Evolutionary conservation across 2,797 vertebrate genomes (phyloP), one percentile per base, ranked within the genome.

Genomic region (Pteronotus mesoamericanus): DNA sequence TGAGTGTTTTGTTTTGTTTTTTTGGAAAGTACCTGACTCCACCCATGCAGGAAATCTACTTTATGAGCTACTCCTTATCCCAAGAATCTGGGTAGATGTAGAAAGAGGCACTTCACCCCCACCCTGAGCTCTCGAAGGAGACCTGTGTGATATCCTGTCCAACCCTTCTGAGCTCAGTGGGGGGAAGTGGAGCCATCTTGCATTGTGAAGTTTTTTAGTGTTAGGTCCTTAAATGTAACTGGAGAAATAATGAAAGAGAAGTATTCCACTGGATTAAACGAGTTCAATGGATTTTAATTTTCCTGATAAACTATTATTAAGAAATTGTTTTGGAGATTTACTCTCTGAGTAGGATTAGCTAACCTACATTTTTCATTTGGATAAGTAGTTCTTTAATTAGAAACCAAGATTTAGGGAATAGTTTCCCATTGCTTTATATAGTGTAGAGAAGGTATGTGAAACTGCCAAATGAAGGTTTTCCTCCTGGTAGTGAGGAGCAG

Each of bases 301-400:
- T 96, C 80, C 59, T 89, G 94, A 94, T 95, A 94, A 97, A 97
- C 97, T 98, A 48, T 98, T 97, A 97, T 97, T 97, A 97, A 97
- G 96, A 97, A 97, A 97, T 97, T 97, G 97, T 96, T 97, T 96
- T 93, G 92, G 94, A 97, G 97, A 97, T 97, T 97, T 97, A 87
- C 87, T 94, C 72, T 77, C 85, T 61, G 95, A 95, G 96, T 92
- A 94, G 96, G 96, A 97, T 98, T 98, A 97, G 85, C 89, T 96
- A 93, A 95, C 96, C 89, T 96, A 57, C 90, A 91, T 95, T 97
- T 97, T 97, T 97, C 94, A 91, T 93, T 97, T 94, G 89, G 87
- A 86, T 95, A 96, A 97, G 92, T 97, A 88, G 77, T 96, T 97
- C 94, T 95, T 98, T 97, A 96, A 97, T 98, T 96, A 97, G 97